phyloP scores from a whole-genome alignment of 30 jellyfish, hydroid and myxozoan genomes.

The Chrysaora quinquecirrha region DNA sequence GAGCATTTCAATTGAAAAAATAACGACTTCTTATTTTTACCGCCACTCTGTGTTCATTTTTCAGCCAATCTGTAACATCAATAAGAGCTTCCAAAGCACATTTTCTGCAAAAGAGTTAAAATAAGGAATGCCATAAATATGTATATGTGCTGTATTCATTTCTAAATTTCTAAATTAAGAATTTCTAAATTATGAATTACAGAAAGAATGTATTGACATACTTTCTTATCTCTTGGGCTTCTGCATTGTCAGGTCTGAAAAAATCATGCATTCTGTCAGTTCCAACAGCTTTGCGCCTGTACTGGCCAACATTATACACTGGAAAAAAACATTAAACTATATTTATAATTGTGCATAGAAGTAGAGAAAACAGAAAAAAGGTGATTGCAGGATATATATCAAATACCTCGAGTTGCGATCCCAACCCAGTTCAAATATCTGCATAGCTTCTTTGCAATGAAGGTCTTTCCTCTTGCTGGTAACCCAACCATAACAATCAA shows the following conservation, averaged over 20 bases:
- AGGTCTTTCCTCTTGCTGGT: conserved; percentile 99
- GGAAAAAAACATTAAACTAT: neutral
- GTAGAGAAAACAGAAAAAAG: no score
- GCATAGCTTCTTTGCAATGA: conserved; percentile 94
- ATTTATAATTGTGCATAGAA: neutral
- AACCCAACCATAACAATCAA: conserved; percentile 96
- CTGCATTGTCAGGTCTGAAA: conserved; percentile 82
- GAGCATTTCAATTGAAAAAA: no score
- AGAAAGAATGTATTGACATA: no score
- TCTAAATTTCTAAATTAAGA: no score
- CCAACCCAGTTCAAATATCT: conserved; percentile 99
- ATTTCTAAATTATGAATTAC: no score
- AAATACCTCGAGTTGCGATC: conserved; percentile 79
- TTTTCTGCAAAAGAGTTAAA: conserved; percentile 68
- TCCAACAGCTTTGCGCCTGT: conserved; percentile 95
- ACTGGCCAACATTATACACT: conserved; percentile 95
- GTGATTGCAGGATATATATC: no score
- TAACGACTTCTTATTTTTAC: no score
- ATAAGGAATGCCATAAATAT: no score
- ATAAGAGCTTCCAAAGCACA: conserved; percentile 87
- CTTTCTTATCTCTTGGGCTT: conserved; percentile 88
- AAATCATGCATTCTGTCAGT: conserved; percentile 88
- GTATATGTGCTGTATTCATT: no score
- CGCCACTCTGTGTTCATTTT: conserved; percentile 76
- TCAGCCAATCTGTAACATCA: conserved; percentile 87